phyloP scores from a whole-genome alignment of 2,113 vertebrate species.

The Elachura formosa region DNA sequence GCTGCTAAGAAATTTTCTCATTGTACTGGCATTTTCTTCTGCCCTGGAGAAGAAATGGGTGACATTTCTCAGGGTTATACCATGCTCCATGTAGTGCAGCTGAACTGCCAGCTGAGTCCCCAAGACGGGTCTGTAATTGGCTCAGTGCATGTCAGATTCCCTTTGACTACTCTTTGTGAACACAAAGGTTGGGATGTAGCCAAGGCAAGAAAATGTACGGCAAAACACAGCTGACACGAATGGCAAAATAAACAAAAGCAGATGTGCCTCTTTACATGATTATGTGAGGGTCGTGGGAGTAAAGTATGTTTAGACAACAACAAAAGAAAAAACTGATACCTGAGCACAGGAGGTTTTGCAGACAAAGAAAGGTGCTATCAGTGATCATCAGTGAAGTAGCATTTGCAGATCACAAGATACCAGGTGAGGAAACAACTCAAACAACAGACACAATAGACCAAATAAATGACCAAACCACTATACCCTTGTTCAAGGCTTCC shows the following conservation, averaged over 20 bases:
- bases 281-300: neutral
- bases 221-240: conserved; percentile 5
- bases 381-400: neutral
- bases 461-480: neutral
- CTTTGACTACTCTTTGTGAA: neutral
- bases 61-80: neutral
- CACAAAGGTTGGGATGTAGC: neutral
- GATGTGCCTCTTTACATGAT: neutral
- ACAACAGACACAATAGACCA: neutral
- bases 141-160: neutral
- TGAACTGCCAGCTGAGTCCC: neutral
- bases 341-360: neutral
- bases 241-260: conserved; percentile 19
- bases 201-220: neutral
- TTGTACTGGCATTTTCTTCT: neutral
- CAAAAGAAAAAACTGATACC: neutral
- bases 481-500: neutral
- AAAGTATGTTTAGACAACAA: neutral
- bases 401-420: neutral
- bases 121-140: neutral
- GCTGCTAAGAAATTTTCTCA: neutral
- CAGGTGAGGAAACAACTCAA: no score
- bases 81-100: neutral
- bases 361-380: neutral
- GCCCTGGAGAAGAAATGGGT: neutral